phyloP scores from a whole-genome alignment of 2,113 vertebrate species.

The Indicator indicator region DNA sequence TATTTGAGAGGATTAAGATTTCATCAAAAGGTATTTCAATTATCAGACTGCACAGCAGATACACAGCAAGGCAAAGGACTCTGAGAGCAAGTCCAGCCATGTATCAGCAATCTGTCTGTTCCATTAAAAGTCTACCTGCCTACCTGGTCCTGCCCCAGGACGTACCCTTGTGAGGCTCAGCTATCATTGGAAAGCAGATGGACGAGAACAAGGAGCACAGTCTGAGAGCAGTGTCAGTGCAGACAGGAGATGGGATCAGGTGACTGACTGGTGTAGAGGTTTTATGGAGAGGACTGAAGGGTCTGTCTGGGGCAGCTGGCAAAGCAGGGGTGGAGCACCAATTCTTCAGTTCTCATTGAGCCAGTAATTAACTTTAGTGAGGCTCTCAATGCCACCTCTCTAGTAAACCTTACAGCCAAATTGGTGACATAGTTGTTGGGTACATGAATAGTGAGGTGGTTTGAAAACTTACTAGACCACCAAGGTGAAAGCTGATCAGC shows the following conservation, averaged over 20 bases:
- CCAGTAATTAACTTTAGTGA: background rate
- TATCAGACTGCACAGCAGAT: background rate
- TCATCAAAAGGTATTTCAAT: conserved; percentile 1
- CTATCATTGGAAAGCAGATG: accelerated
- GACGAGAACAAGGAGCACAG: background rate
- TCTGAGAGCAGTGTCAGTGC: background rate
- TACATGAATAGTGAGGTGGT: background rate
- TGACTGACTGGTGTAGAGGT: background rate
- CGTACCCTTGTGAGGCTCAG: background rate
- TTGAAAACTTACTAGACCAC: background rate
- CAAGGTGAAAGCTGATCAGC: background rate
- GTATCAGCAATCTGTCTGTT: background rate
- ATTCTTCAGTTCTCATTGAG: background rate
- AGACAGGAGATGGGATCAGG: background rate
- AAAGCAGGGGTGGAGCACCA: background rate
- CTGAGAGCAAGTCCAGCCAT: background rate
- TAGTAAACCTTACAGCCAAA: background rate
- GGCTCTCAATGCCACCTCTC: background rate
- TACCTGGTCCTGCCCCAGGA: background rate
- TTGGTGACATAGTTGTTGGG: background rate
- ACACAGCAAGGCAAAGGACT: background rate
- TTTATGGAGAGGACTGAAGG: background rate
- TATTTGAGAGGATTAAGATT: conserved; percentile 27
- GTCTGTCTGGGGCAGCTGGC: background rate
- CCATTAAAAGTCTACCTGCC: background rate